These are phyloP conservation scores for Melinaea marsaeus DNA, from an alignment of 2,888 invertebrate genomes.

Conservation along the genomic window DNA sequence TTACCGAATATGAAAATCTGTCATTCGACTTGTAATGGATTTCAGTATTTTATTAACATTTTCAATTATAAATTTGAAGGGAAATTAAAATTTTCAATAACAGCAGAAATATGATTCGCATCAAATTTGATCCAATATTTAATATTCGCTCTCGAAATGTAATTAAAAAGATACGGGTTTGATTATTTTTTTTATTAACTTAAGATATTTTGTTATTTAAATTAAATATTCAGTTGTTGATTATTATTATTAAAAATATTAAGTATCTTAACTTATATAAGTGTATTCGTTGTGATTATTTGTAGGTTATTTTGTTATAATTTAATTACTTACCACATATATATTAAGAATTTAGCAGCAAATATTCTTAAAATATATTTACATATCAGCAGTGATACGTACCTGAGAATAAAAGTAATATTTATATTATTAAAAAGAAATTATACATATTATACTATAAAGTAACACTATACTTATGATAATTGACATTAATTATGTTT, in stretches of 20 bases:
- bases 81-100: constrained; percentile 5
- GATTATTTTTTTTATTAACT: too few species aligned
- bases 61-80: background rate
- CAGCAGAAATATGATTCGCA: background rate
- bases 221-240: background rate
- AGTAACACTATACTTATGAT: too few species aligned
- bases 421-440: background rate
- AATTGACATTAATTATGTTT: too few species aligned
- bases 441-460: background rate
- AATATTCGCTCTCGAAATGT: constrained; percentile 1
- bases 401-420: constrained; percentile 16
- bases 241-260: background rate
- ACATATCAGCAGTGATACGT: constrained; percentile 4
- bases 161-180: background rate
- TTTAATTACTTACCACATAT: background rate
- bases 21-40: background rate
- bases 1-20: background rate
- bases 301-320: too few species aligned
- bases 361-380: constrained; percentile 1
- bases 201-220: background rate
- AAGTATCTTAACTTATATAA: background rate
- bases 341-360: background rate
- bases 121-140: background rate
- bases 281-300: background rate
- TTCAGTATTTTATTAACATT: background rate